A percentile compares a stretch with the other conserved stretches of the same genome.
These are phyloP conservation scores for Balearica regulorum DNA, from an alignment of 2,797 vertebrate species.

Conservation along the genomic window DNA sequence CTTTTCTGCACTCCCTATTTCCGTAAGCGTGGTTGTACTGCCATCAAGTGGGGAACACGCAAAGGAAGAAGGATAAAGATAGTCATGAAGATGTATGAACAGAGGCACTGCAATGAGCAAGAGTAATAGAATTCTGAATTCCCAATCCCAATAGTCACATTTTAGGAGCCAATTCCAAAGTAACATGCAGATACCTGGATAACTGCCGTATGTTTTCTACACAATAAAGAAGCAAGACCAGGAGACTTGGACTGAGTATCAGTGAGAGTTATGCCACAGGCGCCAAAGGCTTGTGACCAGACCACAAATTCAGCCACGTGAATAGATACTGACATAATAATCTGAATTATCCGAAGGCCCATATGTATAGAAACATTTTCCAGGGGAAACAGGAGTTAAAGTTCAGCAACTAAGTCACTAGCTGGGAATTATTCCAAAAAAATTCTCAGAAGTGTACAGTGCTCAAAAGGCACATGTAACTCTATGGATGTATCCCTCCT, in stretches of 20 bases:
- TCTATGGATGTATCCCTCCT: background rate
- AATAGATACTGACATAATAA: background rate
- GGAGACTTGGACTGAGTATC: background rate
- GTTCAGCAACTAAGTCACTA: background rate
- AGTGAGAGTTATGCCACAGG: background rate
- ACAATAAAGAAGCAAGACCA: background rate
- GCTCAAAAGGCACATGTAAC: background rate
- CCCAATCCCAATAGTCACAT: background rate
- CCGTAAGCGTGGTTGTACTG: slow-evolving; percentile 29
- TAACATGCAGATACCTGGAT: background rate
- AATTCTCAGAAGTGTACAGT: background rate
- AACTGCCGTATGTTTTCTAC: background rate
- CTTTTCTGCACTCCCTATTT: background rate
- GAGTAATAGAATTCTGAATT: background rate
- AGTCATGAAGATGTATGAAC: background rate
- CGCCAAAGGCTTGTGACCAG: background rate
- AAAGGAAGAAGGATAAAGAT: background rate
- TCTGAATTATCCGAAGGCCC: background rate
- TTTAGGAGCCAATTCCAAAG: background rate
- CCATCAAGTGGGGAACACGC: slow-evolving; percentile 64
- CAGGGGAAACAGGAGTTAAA: background rate
- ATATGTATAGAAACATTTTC: background rate
- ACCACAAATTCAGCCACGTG: background rate
- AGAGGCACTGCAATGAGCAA: background rate
- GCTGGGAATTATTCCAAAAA: background rate